These are phyloP conservation scores for Cyrtorhinus lividipennis DNA, from an alignment of 1,140 invertebrate species.

Conservation along the genomic window DNA sequence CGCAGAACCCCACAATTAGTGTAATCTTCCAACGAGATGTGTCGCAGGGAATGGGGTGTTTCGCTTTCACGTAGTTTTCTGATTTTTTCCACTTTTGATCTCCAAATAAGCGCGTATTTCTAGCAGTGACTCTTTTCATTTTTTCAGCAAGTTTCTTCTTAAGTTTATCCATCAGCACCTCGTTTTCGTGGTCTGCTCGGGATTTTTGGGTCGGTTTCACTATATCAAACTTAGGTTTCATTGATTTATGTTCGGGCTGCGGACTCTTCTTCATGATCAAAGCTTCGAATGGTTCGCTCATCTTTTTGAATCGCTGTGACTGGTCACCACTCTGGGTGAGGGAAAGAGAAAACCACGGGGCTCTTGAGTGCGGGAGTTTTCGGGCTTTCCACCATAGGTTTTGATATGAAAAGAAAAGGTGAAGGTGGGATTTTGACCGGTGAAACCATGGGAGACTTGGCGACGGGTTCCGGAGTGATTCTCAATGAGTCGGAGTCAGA, in stretches of 20 bases:
- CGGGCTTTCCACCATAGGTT: too few species aligned
- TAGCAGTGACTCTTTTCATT: slow-evolving; percentile 18
- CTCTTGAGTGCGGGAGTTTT: neutral
- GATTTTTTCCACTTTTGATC: slow-evolving; percentile 19
- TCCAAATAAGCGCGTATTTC: slow-evolving; percentile 21
- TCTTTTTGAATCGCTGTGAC: neutral
- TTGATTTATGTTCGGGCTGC: neutral
- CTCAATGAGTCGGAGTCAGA: neutral
- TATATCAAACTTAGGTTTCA: neutral
- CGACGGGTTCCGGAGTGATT: neutral
- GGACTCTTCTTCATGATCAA: neutral
- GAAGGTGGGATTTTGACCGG: neutral
- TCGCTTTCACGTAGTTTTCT: slow-evolving; percentile 13
- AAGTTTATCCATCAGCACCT: slow-evolving; percentile 16
- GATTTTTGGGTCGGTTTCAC: neutral
- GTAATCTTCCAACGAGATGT: slow-evolving; percentile 19
- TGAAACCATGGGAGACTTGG: neutral
- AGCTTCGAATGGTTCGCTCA: neutral
- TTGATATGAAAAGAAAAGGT: too few species aligned
- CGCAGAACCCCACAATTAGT: slow-evolving; percentile 19
- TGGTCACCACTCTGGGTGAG: too few species aligned
- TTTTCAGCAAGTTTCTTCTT: slow-evolving; percentile 20
- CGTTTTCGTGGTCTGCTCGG: neutral
- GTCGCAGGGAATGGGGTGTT: slow-evolving; percentile 5
- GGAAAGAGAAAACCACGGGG: neutral